These are phyloP conservation scores for Portunus trituberculatus DNA, from an alignment of 1,140 invertebrate genomes.

Conservation along the genomic window DNA sequence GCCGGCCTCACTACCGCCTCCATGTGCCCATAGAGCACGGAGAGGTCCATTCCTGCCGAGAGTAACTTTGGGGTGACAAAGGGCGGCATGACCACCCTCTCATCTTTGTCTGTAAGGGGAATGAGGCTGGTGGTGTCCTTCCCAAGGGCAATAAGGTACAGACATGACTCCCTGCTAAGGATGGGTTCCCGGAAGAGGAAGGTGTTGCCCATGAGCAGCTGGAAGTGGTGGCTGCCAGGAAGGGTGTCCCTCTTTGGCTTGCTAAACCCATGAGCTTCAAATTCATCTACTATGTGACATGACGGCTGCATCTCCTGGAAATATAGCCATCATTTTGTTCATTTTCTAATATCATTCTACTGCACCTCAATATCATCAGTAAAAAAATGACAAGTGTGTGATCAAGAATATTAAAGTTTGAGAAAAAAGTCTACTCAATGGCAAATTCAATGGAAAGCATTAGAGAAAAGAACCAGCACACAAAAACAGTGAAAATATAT, in stretches of 20 bases:
- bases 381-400: too few species aligned
- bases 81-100: constrained; percentile 48
- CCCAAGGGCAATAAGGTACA: constrained; percentile 65
- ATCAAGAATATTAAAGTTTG: too few species aligned
- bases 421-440: too few species aligned
- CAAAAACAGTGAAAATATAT: too few species aligned
- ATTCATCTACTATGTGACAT: constrained; percentile 47
- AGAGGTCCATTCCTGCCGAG: constrained; percentile 57
- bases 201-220: constrained; percentile 64
- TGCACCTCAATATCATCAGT: too few species aligned
- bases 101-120: constrained; percentile 65
- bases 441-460: too few species aligned
- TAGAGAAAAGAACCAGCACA: too few species aligned
- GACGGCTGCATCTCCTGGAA: constrained; percentile 25
- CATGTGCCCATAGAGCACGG: constrained; percentile 62
- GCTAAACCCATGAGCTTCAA: constrained; percentile 35
- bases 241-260: constrained; percentile 39
- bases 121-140: constrained; percentile 59
- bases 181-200: constrained; percentile 69
- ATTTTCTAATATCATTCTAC: too few species aligned
- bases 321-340: too few species aligned
- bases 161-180: constrained; percentile 57
- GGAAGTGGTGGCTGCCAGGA: constrained; percentile 29
- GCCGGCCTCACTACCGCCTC: constrained; percentile 54
- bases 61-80: constrained; percentile 62